Evolutionary conservation across 2,888 invertebrate species (phyloP).

Genomic region (Cryptophagus acutangulus): DNA sequence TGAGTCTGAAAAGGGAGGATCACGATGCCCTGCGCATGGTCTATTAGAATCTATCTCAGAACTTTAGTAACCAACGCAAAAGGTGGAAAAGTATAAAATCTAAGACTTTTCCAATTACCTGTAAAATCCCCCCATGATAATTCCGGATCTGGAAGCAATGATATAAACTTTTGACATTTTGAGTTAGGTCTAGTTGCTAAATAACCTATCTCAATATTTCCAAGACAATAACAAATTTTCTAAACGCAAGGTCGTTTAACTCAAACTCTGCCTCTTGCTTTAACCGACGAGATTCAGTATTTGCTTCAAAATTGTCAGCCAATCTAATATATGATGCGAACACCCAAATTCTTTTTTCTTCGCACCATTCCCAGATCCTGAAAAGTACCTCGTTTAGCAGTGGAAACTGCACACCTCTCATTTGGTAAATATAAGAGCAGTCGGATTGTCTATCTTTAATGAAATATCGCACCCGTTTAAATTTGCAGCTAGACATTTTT

Average conservation of each 20-base stretch:
- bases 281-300: slow-evolving; percentile 3
- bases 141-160: slow-evolving; percentile 30
- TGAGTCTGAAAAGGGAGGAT: slow-evolving; percentile 32
- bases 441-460: slow-evolving; percentile 24
- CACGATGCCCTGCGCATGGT: slow-evolving; percentile 27
- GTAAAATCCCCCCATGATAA: slow-evolving; percentile 29
- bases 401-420: slow-evolving; percentile 22
- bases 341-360: slow-evolving; percentile 21
- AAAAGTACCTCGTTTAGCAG: slow-evolving; percentile 20
- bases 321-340: slow-evolving; percentile 28
- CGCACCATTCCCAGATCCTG: slow-evolving; percentile 27
- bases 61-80: slow-evolving; percentile 24
- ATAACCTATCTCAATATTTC: slow-evolving; percentile 5
- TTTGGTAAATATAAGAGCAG: slow-evolving; percentile 18
- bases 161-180: slow-evolving; percentile 30
- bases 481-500: slow-evolving; percentile 23
- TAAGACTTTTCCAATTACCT: slow-evolving; percentile 13
- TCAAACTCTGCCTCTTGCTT: slow-evolving; percentile 3
- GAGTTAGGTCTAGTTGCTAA: slow-evolving; percentile 10
- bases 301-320: slow-evolving; percentile 6
- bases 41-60: slow-evolving; percentile 31
- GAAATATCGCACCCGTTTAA: slow-evolving; percentile 16
- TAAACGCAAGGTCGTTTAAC: slow-evolving; percentile 2
- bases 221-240: slow-evolving; percentile 3
- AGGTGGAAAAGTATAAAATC: slow-evolving; percentile 21